phyloP scores from a whole-genome alignment of 1,140 invertebrate species.

The Nephotettix cincticeps region DNA sequence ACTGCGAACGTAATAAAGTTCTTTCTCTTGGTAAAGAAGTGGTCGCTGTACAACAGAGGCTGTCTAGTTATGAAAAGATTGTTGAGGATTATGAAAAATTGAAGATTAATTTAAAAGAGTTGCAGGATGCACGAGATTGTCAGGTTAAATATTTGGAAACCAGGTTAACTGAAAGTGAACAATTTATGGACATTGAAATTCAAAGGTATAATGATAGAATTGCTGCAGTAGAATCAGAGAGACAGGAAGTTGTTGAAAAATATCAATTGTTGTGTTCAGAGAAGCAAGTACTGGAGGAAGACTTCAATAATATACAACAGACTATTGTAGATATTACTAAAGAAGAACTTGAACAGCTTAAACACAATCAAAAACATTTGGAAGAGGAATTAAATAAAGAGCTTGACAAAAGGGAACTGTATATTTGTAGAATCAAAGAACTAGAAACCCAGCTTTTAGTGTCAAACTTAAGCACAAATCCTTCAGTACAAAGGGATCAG shows the following conservation, averaged over 20 bases:
- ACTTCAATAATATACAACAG: not conserved
- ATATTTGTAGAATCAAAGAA: slow-evolving; percentile 11
- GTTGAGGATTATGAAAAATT: slow-evolving; percentile 16
- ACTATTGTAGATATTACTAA: slow-evolving; percentile 8
- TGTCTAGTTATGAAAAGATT: not conserved
- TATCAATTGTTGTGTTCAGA: not conserved
- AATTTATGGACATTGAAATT: slow-evolving; percentile 50
- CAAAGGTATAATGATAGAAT: slow-evolving; percentile 55
- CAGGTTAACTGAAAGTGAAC: slow-evolving; percentile 53
- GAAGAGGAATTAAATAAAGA: not conserved
- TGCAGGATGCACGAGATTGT: slow-evolving; percentile 53
- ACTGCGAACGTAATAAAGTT: slow-evolving; percentile 3
- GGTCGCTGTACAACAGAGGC: not conserved
- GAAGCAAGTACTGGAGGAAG: slow-evolving; percentile 9
- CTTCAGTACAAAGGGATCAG: not conserved
- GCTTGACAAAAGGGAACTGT: not conserved
- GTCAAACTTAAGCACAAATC: not conserved
- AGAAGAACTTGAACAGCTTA: slow-evolving; percentile 5
- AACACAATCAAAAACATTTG: not conserved
- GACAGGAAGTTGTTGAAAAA: slow-evolving; percentile 40
- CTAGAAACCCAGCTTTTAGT: slow-evolving; percentile 12
- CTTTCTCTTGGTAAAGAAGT: slow-evolving; percentile 12
- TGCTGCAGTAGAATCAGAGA: slow-evolving; percentile 45
- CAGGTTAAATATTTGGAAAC: slow-evolving; percentile 45
- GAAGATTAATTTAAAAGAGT: slow-evolving; percentile 1